Evolutionary conservation across 2,797 vertebrate genomes (phyloP).

Genomic region (Gallinago stenura): DNA sequence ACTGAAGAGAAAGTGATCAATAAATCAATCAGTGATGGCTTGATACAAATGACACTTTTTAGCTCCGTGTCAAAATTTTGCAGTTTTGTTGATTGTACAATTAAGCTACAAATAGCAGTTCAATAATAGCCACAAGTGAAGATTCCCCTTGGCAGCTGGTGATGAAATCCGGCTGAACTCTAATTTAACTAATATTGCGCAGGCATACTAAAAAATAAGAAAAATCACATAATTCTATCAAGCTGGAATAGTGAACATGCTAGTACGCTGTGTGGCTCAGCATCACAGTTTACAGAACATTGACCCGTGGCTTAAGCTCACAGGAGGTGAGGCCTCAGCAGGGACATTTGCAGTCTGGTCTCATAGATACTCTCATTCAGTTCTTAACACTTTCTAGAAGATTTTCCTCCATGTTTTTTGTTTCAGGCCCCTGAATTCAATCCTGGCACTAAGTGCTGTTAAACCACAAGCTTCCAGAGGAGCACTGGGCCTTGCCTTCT

Average conservation of each 20-base stretch:
- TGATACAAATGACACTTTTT: neutral
- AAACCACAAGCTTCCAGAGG: neutral
- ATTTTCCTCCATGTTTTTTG: neutral
- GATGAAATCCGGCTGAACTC: neutral
- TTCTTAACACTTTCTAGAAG: neutral
- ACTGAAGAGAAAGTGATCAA: neutral
- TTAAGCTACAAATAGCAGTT: neutral
- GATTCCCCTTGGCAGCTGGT: neutral
- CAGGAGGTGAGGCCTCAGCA: accelerated
- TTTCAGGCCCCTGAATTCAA: neutral
- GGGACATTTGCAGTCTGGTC: neutral
- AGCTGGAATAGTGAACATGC: neutral
- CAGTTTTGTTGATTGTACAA: neutral
- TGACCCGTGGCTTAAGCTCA: accelerated
- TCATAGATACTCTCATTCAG: neutral
- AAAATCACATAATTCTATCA: neutral
- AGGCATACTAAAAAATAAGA: neutral
- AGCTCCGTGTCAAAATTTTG: neutral
- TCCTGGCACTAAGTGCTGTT: neutral
- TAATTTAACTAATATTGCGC: neutral
- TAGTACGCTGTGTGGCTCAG: too few species aligned
- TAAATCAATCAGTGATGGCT: neutral
- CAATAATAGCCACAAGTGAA: neutral
- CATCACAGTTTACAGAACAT: neutral
- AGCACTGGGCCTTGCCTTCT: neutral